Percentiles rank a stretch among this genome's conserved stretches.
phyloP scores from a whole-genome alignment of 1,140 invertebrate genomes.

The Choristoneura fumiferana region DNA sequence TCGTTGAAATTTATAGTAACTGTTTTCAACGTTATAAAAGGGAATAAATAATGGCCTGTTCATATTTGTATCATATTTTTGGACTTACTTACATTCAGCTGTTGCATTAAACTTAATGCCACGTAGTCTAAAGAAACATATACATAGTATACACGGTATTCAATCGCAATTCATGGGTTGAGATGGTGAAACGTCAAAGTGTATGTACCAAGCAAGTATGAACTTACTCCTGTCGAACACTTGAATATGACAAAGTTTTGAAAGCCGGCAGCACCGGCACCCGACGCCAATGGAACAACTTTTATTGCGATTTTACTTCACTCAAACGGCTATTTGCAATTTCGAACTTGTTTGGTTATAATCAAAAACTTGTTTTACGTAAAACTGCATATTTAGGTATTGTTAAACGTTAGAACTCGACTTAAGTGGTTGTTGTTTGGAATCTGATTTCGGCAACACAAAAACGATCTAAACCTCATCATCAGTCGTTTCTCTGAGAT shows the following conservation, averaged over 20 bases:
- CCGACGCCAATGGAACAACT: constrained; percentile 17
- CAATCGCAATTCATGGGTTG: constrained; percentile 5
- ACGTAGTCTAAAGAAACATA: too few species aligned
- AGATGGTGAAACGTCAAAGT: constrained; percentile 30
- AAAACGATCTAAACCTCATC: too few species aligned
- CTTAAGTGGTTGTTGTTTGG: too few species aligned
- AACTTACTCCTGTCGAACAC: constrained; percentile 25
- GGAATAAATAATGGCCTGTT: too few species aligned
- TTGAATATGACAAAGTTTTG: constrained; percentile 44
- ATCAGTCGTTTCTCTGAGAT: too few species aligned
- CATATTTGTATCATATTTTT: too few species aligned
- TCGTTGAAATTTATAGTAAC: too few species aligned
- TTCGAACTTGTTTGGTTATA: not conserved
- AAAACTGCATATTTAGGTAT: not conserved
- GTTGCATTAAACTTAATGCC: too few species aligned
- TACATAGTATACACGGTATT: not conserved
- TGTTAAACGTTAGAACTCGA: too few species aligned
- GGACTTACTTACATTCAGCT: too few species aligned
- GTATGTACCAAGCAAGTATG: constrained; percentile 45
- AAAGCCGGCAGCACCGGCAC: constrained; percentile 17
- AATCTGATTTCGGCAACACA: too few species aligned
- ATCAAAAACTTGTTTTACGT: constrained; percentile 5
- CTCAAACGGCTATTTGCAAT: constrained; percentile 36
- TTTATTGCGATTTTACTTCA: constrained; percentile 40
- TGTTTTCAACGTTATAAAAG: too few species aligned